A percentile compares a stretch with the other conserved stretches of the same genome.
phyloP scores from a whole-genome alignment of 2,888 invertebrate genomes.

The Metallyticus violacea region DNA sequence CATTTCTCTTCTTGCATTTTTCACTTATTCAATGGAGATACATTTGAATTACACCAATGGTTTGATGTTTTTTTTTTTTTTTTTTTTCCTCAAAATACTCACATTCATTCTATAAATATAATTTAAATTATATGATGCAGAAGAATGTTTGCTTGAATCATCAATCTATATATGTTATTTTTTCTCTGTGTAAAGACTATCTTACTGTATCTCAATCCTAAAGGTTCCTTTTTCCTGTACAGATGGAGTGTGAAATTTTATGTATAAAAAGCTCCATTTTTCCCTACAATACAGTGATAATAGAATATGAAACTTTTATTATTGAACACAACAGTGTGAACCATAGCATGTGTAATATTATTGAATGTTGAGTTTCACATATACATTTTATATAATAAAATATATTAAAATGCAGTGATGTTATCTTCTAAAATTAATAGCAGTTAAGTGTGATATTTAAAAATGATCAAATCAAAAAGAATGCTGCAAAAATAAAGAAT shows the following conservation, averaged over 20 bases:
- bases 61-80: neutral
- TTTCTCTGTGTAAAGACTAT: neutral
- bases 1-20: neutral
- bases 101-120: neutral
- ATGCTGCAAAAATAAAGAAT: neutral
- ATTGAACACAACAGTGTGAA: neutral
- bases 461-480: neutral
- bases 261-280: neutral
- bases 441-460: neutral
- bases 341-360: neutral
- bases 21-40: neutral
- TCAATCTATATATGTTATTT: neutral
- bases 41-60: neutral
- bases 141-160: neutral
- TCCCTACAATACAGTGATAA: neutral
- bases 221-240: neutral
- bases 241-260: neutral
- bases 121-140: neutral
- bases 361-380: neutral
- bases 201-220: neutral
- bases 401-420: neutral
- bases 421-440: neutral
- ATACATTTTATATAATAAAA: neutral
- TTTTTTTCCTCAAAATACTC: no score
- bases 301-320: neutral